Evolutionary conservation across 1,140 invertebrate species (phyloP).

Genomic region (Saccostrea cuccullata): DNA sequence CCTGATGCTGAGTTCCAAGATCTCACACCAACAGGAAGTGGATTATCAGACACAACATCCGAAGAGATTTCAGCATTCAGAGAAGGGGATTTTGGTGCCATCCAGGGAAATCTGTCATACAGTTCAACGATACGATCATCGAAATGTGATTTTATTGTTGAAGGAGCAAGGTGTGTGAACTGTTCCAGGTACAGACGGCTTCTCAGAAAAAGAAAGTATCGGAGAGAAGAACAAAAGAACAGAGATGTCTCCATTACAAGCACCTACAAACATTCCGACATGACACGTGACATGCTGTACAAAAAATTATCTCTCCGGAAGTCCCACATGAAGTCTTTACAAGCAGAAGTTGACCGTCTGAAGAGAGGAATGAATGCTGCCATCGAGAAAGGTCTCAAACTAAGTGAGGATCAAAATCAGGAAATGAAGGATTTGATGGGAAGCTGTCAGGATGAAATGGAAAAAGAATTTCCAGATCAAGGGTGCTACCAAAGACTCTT

Average conservation of each 20-base stretch:
- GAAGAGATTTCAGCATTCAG: conserved; percentile 10
- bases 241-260: not conserved
- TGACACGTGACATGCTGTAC: conserved; percentile 8
- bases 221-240: conserved; percentile 14
- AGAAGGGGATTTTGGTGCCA: conserved; percentile 41
- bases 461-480: conserved; percentile 39
- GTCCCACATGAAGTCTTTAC: conserved; percentile 19
- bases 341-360: conserved; percentile 15
- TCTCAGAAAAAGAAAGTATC: not conserved
- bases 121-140: conserved; percentile 28
- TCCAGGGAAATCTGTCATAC: conserved; percentile 19
- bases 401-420: not conserved
- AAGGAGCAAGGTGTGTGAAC: conserved; percentile 17
- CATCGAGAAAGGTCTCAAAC: conserved; percentile 41
- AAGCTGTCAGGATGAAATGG: conserved; percentile 23
- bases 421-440: conserved; percentile 41
- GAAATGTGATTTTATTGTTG: conserved; percentile 4
- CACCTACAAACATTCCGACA: conserved; percentile 9
- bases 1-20: too few relatives aligned
- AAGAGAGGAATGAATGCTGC: conserved; percentile 3
- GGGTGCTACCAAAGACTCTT: conserved; percentile 41
- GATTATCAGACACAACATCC: not conserved
- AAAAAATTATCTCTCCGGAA: conserved; percentile 22
- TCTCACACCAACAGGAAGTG: not conserved
- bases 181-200: conserved; percentile 1